Conservation (phyloP, 1,140 invertebrate genomes). For the Hycleus cichorii region DNA sequence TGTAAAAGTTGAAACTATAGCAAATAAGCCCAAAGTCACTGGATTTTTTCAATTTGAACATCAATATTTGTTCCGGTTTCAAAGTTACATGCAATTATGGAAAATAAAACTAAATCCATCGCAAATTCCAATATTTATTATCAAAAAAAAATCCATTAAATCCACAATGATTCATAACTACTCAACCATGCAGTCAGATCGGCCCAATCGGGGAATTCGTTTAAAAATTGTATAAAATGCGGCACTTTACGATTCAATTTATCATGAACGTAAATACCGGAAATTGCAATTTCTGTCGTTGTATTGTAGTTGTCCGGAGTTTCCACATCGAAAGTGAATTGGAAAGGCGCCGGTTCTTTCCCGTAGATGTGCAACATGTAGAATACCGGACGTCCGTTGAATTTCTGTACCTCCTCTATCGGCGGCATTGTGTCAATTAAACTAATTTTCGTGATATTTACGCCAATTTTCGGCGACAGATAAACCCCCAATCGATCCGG, state of each 20-base stretch:
- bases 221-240: constrained; percentile 31
- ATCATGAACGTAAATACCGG: constrained; percentile 30
- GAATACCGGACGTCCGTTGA: constrained; percentile 30
- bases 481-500: constrained; percentile 33
- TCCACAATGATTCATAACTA: constrained; percentile 31
- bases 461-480: constrained; percentile 28
- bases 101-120: not conserved
- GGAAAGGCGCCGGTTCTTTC: constrained; percentile 21
- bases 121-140: not conserved
- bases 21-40: constrained; percentile 33
- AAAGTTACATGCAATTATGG: constrained; percentile 2
- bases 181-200: constrained; percentile 33
- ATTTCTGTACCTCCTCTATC: constrained; percentile 4
- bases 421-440: constrained; percentile 22
- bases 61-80: constrained; percentile 5
- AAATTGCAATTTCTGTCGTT: constrained; percentile 30
- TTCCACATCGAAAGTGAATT: constrained; percentile 28
- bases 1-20: constrained; percentile 26
- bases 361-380: constrained; percentile 30
- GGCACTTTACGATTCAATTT: constrained; percentile 27
- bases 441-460: constrained; percentile 31
- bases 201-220: constrained; percentile 37
- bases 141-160: constrained; percentile 19
- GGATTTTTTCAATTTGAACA: constrained; percentile 6
- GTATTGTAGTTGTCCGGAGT: constrained; percentile 14